Evolutionary conservation across 2,888 invertebrate species (phyloP).

Genomic region (Invenusta paracnida): DNA sequence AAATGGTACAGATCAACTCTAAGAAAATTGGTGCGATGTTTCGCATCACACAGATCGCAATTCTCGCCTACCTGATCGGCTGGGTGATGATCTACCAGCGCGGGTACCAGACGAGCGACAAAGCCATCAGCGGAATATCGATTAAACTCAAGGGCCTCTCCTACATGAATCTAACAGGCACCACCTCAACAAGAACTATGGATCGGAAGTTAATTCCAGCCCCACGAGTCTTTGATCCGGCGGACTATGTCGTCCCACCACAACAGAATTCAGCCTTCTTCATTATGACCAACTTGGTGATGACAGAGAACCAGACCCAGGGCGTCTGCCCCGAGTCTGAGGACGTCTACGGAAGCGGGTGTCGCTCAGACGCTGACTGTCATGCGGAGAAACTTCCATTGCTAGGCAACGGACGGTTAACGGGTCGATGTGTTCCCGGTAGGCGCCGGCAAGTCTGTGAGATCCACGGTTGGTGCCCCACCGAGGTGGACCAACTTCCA

Average conservation of each 20-base stretch:
- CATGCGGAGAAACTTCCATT: conserved; percentile 27
- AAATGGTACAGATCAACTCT: conserved; percentile 62
- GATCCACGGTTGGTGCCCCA: conserved; percentile 62
- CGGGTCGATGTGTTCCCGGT: conserved; percentile 58
- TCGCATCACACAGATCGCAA: conserved; percentile 59
- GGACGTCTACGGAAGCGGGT: conserved; percentile 38
- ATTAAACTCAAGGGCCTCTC: conserved; percentile 63
- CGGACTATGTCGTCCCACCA: conserved; percentile 63
- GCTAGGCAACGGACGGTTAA: conserved; percentile 54
- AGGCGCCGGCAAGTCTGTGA: conserved; percentile 47
- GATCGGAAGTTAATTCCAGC: conserved; percentile 63
- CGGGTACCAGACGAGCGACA: conserved; percentile 62
- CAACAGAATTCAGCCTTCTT: no score
- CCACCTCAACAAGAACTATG: conserved; percentile 54
- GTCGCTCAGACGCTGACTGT: conserved; percentile 40
- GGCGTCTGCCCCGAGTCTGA: conserved; percentile 51
- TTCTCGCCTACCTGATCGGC: conserved; percentile 62
- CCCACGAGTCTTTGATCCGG: conserved; percentile 63
- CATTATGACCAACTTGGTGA: conserved; percentile 62
- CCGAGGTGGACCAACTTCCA: conserved; percentile 55
- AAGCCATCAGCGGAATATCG: conserved; percentile 60
- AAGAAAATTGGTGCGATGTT: conserved; percentile 62
- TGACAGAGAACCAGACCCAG: conserved; percentile 61
- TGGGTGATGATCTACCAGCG: conserved; percentile 62
- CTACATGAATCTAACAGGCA: conserved; percentile 51